Evolutionary conservation across 2,888 invertebrate genomes (phyloP).

Genomic region (Harpalus rubripes): DNA sequence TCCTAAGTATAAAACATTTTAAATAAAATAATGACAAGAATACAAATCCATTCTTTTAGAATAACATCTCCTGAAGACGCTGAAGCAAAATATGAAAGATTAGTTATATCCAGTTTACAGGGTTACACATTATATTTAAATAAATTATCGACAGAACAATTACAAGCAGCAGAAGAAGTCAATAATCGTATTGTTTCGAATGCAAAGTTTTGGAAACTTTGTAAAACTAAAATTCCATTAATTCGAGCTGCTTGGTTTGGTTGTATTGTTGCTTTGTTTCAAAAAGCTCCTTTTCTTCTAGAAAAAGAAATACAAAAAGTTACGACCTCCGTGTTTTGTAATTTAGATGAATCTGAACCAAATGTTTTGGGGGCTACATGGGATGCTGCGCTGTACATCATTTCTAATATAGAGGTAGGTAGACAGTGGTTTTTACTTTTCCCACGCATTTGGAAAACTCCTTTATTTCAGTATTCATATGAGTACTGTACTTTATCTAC

Average conservation of each 20-base stretch:
- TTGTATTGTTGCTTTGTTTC: slow-evolving; percentile 82
- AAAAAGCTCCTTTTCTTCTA: slow-evolving; percentile 80
- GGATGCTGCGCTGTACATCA: slow-evolving; percentile 85
- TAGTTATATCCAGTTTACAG: slow-evolving; percentile 83
- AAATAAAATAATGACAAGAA: slow-evolving; percentile 13
- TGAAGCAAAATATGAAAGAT: slow-evolving; percentile 84
- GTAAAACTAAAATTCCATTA: slow-evolving; percentile 79
- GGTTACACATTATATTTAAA: slow-evolving; percentile 83
- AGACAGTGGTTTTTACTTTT: not conserved
- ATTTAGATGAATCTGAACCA: slow-evolving; percentile 85
- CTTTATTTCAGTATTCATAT: no score
- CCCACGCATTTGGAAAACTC: no score
- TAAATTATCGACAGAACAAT: slow-evolving; percentile 78
- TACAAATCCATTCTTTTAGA: slow-evolving; percentile 73
- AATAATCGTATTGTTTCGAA: slow-evolving; percentile 80
- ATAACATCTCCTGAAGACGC: slow-evolving; percentile 82
- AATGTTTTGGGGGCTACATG: slow-evolving; percentile 84
- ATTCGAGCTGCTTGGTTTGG: slow-evolving; percentile 85
- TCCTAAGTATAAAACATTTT: slow-evolving; percentile 76
- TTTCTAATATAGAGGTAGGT: slow-evolving; percentile 80
- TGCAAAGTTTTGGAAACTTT: slow-evolving; percentile 86
- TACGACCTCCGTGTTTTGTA: slow-evolving; percentile 81
- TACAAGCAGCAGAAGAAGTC: slow-evolving; percentile 79
- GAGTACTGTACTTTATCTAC: no score
- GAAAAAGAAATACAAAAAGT: slow-evolving; percentile 80